Evolutionary conservation across 2,113 vertebrate species (phyloP), one percentile per base, ranked within the genome.

Genomic region (Oncorhynchus nerka): DNA sequence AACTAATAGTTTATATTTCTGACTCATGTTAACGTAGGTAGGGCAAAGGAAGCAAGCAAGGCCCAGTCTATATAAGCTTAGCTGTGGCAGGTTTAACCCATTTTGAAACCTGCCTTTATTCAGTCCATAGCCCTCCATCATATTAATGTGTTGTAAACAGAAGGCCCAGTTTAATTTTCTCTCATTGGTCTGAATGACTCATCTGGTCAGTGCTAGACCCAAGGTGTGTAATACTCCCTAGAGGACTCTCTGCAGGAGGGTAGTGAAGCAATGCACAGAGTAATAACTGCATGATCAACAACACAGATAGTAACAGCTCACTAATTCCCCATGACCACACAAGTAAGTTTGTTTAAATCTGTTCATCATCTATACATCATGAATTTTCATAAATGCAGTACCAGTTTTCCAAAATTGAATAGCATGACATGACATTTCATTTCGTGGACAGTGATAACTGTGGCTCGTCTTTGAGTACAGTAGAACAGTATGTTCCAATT

Each of bases 161-260:
- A 24, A 22, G 11, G 19, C 62, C 8, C 62, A 64, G 62, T 4
- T 26, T 2, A 3, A 84, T 73, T 79, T 55, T 26, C 68, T 81
- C 73, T 79, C 77, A 73, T 70, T 55, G 1, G 69, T 61, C 48
- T 75, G 70, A 26, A 71, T 87, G 89, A 88, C 86, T 86, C 86
- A 91, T 91, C 84, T 91, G 89, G 81, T 85, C 76, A 49, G 70
- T 81, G 75, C 82, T 76, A 75, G 82, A 76, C 83, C 79, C 81
- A 80, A 85, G 79, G 81, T 88, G 82, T 79, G 48, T 72, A 64
- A 70, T 69, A 72, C 55, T 90, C 81, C 88, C 83, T 82, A n/a
- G 79, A 45, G 39, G 87, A 84, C 77, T 70, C 34, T 81, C 75
- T 82, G 84, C 90, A 89, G 85, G 88, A 89, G 89, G 82, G 85